Conservation (phyloP, 2,888 invertebrate species). For the Hypselothyrea guttata region DNA sequence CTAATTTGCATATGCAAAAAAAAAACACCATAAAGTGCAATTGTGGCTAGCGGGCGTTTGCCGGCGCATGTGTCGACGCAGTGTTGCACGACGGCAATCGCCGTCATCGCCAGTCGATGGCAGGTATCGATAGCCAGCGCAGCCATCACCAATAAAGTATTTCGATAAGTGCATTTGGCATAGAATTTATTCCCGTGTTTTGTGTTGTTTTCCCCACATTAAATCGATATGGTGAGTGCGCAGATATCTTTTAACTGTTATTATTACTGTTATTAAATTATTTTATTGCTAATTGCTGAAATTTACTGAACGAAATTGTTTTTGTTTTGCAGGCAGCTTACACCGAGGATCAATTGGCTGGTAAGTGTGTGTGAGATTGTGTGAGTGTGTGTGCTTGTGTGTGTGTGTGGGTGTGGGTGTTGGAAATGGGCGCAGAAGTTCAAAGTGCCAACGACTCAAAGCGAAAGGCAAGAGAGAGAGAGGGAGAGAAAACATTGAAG, state of each 20-base stretch:
- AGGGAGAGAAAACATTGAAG: constrained; percentile 2
- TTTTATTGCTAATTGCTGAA: too few relatives aligned
- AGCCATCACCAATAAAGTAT: constrained; percentile 46
- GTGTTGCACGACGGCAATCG: not conserved
- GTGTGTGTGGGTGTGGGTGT: constrained; percentile 50
- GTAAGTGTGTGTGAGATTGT: constrained; percentile 84
- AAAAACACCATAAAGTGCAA: too few relatives aligned
- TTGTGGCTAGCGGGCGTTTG: too few relatives aligned
- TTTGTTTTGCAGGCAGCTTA: constrained; percentile 88
- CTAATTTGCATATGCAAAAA: too few relatives aligned
- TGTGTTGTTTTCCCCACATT: constrained; percentile 62
- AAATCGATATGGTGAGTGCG: constrained; percentile 65
- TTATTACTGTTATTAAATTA: constrained; percentile 6
- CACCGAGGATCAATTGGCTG: constrained; percentile 95
- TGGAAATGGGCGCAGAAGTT: constrained; percentile 53
- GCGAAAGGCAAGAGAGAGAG: constrained; percentile 15
- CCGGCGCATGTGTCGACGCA: not conserved
- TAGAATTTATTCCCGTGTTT: constrained; percentile 63
- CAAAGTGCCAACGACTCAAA: constrained; percentile 60
- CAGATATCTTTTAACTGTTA: constrained; percentile 4
- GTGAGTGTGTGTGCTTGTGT: constrained; percentile 16
- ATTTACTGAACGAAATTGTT: constrained; percentile 20
- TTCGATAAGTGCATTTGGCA: constrained; percentile 51
- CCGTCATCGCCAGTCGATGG: too few relatives aligned
- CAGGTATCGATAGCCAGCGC: too few relatives aligned